Base-by-base conservation (phyloP, 1,140 invertebrate genomes). In the Charaxes varanes region DNA sequence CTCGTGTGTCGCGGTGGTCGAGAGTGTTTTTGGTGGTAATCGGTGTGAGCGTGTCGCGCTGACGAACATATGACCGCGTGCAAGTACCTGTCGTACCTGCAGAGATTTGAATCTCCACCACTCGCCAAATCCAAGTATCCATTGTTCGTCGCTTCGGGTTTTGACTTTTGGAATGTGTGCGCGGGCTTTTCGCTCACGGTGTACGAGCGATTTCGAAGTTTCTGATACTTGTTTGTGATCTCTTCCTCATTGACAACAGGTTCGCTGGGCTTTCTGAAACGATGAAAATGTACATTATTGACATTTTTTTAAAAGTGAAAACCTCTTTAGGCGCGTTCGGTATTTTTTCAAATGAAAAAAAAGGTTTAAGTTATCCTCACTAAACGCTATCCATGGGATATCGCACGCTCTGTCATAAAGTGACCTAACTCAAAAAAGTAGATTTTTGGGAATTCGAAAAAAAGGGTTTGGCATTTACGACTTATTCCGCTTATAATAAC, bases 21-120 rank as follows among this genome's bases (percentile, higher is more conserved):
- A 26, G 40, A 27, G 26, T 79, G 72, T 23, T 76, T 78, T 38
- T 80, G 69, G 54, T 85, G 84, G 44, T 70, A 73, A 3, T 79
- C 80, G 0, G 77, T 72, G 26, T 83, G 63, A 3, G 77, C 82
- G 37, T 85, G 82, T 7, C 69, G 58, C 6, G 76, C 74, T 7
- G 76, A 82, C 10, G 74, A 83, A 47, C 87, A 88, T 46, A 88
- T 87, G 10, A 87, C 87, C 8, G 86, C 86, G 58, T 87, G 87
- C 12, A 88, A 62, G 55, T 88, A 87, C n/a, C 87, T 85, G 50
- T 88, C 87, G 53, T 88, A 88, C 54, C 86, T 79, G 48, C 87
- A 88, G 15, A 87, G 60, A 56, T 88, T 87, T n/a, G 86, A 83
- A 54, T 88, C 84, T 0, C 78, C 76, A 6, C 64, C 64, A 48